Base-by-base conservation (phyloP, 2,888 invertebrate species). In the Oxyscelio sp. region DNA sequence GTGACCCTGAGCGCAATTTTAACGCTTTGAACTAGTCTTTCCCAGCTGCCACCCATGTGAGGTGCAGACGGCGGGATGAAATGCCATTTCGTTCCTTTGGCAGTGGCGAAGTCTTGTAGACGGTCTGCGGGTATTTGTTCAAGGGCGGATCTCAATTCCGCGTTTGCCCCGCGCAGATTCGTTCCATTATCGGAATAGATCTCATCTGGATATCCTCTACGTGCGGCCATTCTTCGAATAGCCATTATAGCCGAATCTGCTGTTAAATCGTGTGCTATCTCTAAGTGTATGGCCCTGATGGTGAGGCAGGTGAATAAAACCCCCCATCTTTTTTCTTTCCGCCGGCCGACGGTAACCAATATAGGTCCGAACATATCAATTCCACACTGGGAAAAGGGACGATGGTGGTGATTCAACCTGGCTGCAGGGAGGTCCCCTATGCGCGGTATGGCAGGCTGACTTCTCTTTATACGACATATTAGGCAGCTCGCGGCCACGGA, bases 261-360 rank as follows among this genome's bases (percentile, higher is more conserved):
- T 4, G n/a, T n/a, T n/a, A n/a, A n/a, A n/a, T n/a, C n/a, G n/a
- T n/a, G n/a, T n/a, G n/a, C n/a, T n/a, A 88, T 9, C 45, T 88
- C 86, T 0, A 88, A 11, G 34, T 88, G 87, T 1, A 89, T 56
- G 0, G 85, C 87, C 22, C 88, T 56, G 3, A 82, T 81, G 0
- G 86, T 88, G 0, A 88, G 52, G 40, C 85, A 89, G 0, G 87
- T 89, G 38, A 88, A 87, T n/a, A 0, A 88, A 1, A 77, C 89
- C 1, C 87, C 85, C 77, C 85, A 86, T 13, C 86, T 68, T 52
- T 87, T 88, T 84, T 89, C 89, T 4, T 59, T 45, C 8, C 84
- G 61, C 21, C 86, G 40, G 0, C 86, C 86, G 0, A 88, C 61
- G 0, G 74, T 65, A 0, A 88, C 86, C n/a, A n/a, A n/a, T n/a